Evolutionary conservation across 1,140 invertebrate genomes (phyloP).

Genomic region (Drosophila leontia): DNA sequence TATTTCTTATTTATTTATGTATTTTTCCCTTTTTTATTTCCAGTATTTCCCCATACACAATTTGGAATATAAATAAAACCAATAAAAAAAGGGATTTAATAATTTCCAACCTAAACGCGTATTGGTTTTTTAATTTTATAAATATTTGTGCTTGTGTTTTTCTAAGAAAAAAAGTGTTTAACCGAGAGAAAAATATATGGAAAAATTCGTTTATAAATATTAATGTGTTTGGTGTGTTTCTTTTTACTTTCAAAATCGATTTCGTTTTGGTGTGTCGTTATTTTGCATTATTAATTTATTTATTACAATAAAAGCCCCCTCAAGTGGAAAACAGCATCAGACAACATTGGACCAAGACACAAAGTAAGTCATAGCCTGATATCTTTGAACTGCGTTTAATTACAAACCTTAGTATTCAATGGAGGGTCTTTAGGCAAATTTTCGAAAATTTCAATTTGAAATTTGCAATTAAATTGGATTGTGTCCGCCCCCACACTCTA

Average conservation of each 20-base stretch:
- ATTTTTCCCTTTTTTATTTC: constrained; percentile 25
- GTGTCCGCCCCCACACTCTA: constrained; percentile 12
- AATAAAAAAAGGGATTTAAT: constrained; percentile 42
- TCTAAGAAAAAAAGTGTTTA: constrained; percentile 10
- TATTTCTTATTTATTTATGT: constrained; percentile 16
- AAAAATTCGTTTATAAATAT: constrained; percentile 32
- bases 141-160: constrained; percentile 47
- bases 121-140: constrained; percentile 23
- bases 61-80: constrained; percentile 35
- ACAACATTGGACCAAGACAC: not conserved
- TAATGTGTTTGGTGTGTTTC: constrained; percentile 34
- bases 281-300: constrained; percentile 40
- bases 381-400: constrained; percentile 23
- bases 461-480: constrained; percentile 59
- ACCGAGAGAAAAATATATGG: constrained; percentile 14
- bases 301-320: constrained; percentile 19
- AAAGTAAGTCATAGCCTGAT: constrained; percentile 18
- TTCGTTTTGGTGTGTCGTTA: constrained; percentile 37
- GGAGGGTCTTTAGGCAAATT: constrained; percentile 33
- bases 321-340: constrained; percentile 20
- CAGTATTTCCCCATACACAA: constrained; percentile 35
- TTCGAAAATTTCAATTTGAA: constrained; percentile 37
- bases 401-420: not conserved
- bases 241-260: constrained; percentile 25
- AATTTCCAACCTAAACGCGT: constrained; percentile 32